A percentile compares a stretch with the other conserved stretches of the same genome.
phyloP scores from a whole-genome alignment of 1,140 invertebrate genomes.

The Neodiprion virginianus region DNA sequence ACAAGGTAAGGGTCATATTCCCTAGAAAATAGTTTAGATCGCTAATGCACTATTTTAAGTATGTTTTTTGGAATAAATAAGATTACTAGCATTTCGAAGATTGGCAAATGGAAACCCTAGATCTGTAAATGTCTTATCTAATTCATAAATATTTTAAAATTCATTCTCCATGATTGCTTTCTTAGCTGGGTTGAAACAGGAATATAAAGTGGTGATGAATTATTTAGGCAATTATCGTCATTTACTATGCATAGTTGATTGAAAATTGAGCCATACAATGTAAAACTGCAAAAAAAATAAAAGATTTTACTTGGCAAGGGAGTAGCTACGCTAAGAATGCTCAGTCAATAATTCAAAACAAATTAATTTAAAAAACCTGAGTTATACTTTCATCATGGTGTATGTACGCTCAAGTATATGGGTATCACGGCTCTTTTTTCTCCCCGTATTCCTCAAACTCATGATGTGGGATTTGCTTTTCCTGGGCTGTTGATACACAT shows the following conservation, averaged over 20 bases:
- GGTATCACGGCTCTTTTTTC: too few relatives aligned
- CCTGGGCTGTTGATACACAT: too few relatives aligned
- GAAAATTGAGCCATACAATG: background rate
- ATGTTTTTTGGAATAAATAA: background rate
- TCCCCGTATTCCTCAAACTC: too few relatives aligned
- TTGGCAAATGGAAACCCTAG: background rate
- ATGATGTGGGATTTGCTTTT: too few relatives aligned
- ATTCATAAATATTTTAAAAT: background rate
- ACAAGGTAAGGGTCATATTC: slow-evolving; percentile 3
- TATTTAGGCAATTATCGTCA: background rate
- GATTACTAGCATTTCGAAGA: background rate
- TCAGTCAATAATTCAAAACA: too few relatives aligned
- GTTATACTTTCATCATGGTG: too few relatives aligned
- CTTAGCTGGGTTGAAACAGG: background rate
- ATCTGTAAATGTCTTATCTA: background rate
- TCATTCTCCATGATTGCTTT: background rate
- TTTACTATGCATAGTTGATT: background rate
- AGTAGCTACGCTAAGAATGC: too few relatives aligned
- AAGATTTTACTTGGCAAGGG: too few relatives aligned
- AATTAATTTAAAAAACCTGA: too few relatives aligned
- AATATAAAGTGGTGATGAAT: background rate
- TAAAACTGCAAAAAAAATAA: too few relatives aligned
- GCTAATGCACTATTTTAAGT: background rate
- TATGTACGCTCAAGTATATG: too few relatives aligned
- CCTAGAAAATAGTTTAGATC: background rate